Conservation (phyloP, 2,797 vertebrate genomes). For the Strix occidentalis region DNA sequence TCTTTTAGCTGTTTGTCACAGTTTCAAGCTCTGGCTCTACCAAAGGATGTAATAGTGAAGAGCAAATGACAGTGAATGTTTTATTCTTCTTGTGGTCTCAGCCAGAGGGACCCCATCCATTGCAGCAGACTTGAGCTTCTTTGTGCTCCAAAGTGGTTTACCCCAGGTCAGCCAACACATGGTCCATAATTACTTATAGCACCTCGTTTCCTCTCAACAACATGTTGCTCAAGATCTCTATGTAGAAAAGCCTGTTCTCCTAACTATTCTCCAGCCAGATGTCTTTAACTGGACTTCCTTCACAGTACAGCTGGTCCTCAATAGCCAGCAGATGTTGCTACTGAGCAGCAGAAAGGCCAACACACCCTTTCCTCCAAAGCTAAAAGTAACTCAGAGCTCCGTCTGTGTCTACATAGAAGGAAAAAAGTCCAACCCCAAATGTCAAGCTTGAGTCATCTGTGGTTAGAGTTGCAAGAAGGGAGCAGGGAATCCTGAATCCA, state of each 20-base stretch:
- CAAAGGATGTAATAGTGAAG: background rate
- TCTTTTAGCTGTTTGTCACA: background rate
- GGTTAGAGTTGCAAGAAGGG: background rate
- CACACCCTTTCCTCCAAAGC: background rate
- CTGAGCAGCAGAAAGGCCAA: slow-evolving; percentile 33
- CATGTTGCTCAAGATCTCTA: background rate
- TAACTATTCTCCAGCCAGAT: background rate
- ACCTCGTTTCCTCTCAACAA: background rate
- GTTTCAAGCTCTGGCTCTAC: background rate
- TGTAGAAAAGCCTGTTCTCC: background rate
- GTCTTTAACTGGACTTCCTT: background rate
- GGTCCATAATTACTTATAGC: background rate
- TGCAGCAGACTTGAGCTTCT: background rate
- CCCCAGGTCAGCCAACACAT: background rate
- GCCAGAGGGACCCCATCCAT: background rate
- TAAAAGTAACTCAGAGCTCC: background rate
- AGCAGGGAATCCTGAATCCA: background rate
- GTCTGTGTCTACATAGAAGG: background rate
- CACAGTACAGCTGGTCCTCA: background rate
- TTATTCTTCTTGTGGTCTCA: background rate
- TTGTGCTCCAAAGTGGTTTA: background rate
- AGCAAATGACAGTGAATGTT: background rate
- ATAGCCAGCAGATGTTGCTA: slow-evolving; percentile 58
- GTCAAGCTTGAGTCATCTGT: background rate
- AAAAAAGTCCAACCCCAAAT: background rate